Percentiles rank a stretch among this genome's conserved stretches.
phyloP scores from a whole-genome alignment of 1,140 invertebrate species.

The Thaumatotibia leucotreta region DNA sequence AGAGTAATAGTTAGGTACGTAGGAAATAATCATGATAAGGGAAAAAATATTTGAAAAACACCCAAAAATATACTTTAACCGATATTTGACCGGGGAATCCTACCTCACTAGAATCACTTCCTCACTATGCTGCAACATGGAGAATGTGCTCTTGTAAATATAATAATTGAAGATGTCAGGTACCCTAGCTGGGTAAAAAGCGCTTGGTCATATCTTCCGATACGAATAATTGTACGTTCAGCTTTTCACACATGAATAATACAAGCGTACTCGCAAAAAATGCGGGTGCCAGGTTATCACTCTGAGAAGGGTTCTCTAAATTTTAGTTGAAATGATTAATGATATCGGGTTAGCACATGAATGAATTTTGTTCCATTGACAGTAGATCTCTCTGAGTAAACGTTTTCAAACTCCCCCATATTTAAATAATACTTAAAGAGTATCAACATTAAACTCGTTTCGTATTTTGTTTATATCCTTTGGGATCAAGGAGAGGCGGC shows the following conservation, averaged over 20 bases:
- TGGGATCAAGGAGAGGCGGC: conserved; percentile 29
- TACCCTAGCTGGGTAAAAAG: not conserved
- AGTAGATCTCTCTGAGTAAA: conserved; percentile 49
- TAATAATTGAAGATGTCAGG: too few species aligned
- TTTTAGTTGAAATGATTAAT: conserved; percentile 66
- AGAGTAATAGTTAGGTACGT: too few species aligned
- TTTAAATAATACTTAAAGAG: conserved; percentile 43
- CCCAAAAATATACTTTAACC: too few species aligned
- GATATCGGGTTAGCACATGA: conserved; percentile 46
- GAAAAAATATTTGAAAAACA: too few species aligned
- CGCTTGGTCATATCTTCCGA: not conserved
- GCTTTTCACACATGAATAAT: not conserved
- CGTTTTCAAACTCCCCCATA: conserved; percentile 53
- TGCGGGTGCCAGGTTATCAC: conserved; percentile 22
- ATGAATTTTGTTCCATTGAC: conserved; percentile 59
- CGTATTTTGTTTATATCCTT: conserved; percentile 41
- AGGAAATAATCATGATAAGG: too few species aligned
- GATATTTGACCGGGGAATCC: too few species aligned
- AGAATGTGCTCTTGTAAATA: too few species aligned
- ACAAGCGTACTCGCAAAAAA: conserved; percentile 9
- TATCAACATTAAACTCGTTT: conserved; percentile 35
- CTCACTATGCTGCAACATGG: too few species aligned
- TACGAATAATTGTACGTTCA: not conserved
- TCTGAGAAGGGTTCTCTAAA: conserved; percentile 34
- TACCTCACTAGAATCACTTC: too few species aligned